Percentiles rank a stretch among this genome's conserved stretches.
These are phyloP conservation scores for Drosophila monieri DNA, from an alignment of 2,888 invertebrate species.

Conservation along the genomic window DNA sequence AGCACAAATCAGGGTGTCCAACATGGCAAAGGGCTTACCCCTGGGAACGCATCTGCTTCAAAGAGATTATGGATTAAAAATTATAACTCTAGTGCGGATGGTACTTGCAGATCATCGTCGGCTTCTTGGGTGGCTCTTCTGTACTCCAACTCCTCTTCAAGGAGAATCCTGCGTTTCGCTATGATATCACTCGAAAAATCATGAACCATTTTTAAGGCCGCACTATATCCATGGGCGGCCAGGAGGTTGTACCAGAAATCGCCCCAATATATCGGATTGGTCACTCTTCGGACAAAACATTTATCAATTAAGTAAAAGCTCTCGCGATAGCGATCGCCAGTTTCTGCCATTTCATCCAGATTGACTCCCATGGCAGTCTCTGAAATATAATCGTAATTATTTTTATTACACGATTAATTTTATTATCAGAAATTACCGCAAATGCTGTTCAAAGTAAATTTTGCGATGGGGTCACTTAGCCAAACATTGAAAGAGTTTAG, in stretches of 20 bases:
- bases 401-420: neutral
- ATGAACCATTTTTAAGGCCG: conserved; percentile 62
- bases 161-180: conserved; percentile 59
- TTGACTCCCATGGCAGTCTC: conserved; percentile 80
- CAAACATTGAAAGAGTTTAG: conserved; percentile 45
- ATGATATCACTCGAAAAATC: conserved; percentile 77
- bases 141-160: conserved; percentile 21
- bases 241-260: conserved; percentile 54
- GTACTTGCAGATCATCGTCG: conserved; percentile 57
- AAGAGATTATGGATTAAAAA: neutral
- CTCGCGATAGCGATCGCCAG: conserved; percentile 71
- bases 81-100: neutral
- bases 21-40: conserved; percentile 72
- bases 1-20: conserved; percentile 71
- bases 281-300: conserved; percentile 60
- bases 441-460: conserved; percentile 76
- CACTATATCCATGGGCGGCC: conserved; percentile 42
- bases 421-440: conserved; percentile 59
- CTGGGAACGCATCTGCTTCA: conserved; percentile 53
- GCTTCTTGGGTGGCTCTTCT: conserved; percentile 17
- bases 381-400: conserved; percentile 22
- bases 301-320: conserved; percentile 68
- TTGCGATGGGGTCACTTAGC: conserved; percentile 73
- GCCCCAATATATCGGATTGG: conserved; percentile 63
- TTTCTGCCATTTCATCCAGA: conserved; percentile 68